phyloP scores from a whole-genome alignment of 2,888 invertebrate species.

The Cylindroiulus punctatus region DNA sequence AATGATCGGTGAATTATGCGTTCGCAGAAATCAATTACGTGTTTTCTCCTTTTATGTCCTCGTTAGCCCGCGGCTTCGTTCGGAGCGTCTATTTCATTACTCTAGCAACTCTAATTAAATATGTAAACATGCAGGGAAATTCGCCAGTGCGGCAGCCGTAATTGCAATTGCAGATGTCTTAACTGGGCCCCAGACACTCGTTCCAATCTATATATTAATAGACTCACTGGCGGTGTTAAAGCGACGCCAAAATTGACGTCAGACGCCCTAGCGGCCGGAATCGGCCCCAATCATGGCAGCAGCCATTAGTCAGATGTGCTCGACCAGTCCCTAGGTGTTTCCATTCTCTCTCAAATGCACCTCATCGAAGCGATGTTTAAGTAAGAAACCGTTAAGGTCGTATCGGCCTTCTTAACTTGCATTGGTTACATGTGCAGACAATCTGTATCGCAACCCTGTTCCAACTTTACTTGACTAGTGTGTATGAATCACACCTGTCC shows the following conservation, averaged over 20 bases:
- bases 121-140: slow-evolving; percentile 38
- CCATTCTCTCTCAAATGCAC: neutral
- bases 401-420: no score
- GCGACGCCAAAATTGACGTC: neutral
- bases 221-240: slow-evolving; percentile 12
- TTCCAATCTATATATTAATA: slow-evolving; percentile 37
- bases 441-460: no score
- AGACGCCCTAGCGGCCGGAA: neutral
- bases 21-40: slow-evolving; percentile 25
- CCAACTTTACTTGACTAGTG: no score
- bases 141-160: slow-evolving; percentile 38
- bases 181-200: slow-evolving; percentile 29
- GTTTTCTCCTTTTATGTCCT: slow-evolving; percentile 38
- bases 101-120: slow-evolving; percentile 31
- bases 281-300: neutral
- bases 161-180: slow-evolving; percentile 42
- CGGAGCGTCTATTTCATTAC: slow-evolving; percentile 23
- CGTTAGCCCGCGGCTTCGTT: neutral
- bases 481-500: no score
- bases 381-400: no score
- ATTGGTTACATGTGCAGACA: no score
- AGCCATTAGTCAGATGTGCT: neutral
- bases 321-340: neutral
- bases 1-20: slow-evolving; percentile 42
- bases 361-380: neutral